Conservation (phyloP, 2,797 vertebrate genomes). For the Galagoides demidoff region DNA sequence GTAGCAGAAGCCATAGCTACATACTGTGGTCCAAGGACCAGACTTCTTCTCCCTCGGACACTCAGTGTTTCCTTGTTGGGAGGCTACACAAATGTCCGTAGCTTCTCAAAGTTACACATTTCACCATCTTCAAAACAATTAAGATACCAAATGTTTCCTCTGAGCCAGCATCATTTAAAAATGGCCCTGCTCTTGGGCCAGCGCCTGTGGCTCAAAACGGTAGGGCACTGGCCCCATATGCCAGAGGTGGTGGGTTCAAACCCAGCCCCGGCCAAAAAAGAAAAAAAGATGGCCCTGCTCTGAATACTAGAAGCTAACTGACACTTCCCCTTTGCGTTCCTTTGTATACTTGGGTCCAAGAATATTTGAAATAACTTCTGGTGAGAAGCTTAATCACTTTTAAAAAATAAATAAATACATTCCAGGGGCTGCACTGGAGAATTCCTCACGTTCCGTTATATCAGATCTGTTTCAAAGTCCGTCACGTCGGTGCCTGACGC, state of each 20-base stretch:
- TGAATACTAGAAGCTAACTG: neutral
- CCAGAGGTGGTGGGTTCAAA: too few relatives aligned
- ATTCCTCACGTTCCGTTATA: slow-evolving; percentile 3
- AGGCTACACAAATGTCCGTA: neutral
- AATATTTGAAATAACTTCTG: slow-evolving; percentile 68
- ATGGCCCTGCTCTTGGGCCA: neutral
- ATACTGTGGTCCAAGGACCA: neutral
- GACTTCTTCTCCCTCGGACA: neutral
- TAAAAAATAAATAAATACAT: slow-evolving; percentile 42
- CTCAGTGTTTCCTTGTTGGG: neutral
- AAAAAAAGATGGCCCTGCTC: neutral
- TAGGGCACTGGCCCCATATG: too few relatives aligned
- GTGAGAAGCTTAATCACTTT: slow-evolving; percentile 65
- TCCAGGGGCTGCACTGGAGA: slow-evolving; percentile 42
- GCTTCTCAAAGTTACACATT: slow-evolving; percentile 33
- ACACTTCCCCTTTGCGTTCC: neutral
- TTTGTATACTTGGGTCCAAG: neutral
- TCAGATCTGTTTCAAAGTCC: slow-evolving; percentile 46
- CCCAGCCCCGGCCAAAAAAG: too few relatives aligned
- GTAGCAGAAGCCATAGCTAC: neutral
- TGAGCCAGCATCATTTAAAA: slow-evolving; percentile 14
- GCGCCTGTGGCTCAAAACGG: too few relatives aligned
- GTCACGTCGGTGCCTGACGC: slow-evolving; percentile 77
- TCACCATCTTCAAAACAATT: slow-evolving; percentile 44
- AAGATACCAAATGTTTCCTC: neutral